These are phyloP conservation scores for Caenorhabditis latens DNA, from an alignment of 1,140 invertebrate genomes.

Conservation along the genomic window DNA sequence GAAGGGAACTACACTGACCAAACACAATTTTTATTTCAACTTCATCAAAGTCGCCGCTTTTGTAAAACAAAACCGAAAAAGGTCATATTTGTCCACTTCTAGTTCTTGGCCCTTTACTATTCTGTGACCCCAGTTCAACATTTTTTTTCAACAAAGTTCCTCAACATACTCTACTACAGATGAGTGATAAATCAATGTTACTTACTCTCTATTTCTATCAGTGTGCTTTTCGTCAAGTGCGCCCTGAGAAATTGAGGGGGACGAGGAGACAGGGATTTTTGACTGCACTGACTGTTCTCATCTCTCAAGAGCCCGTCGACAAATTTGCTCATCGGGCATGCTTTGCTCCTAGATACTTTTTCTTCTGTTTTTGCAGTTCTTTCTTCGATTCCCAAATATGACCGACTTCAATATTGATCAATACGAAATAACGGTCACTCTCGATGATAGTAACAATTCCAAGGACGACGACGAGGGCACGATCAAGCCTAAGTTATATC, in stretches of 20 bases:
- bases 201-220: not conserved
- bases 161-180: not conserved
- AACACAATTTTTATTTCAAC: too few species aligned
- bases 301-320: conserved; percentile 41
- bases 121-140: too few species aligned
- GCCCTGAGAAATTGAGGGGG: not conserved
- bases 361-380: conserved; percentile 23
- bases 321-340: conserved; percentile 23
- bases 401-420: conserved; percentile 55
- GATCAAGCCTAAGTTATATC: conserved; percentile 52
- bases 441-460: not conserved
- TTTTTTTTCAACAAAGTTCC: not conserved
- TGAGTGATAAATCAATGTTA: not conserved
- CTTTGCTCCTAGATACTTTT: conserved; percentile 20
- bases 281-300: conserved; percentile 9
- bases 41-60: too few species aligned
- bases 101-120: too few species aligned
- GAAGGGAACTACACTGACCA: too few species aligned
- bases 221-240: conserved; percentile 4
- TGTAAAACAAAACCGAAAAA: too few species aligned
- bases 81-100: too few species aligned
- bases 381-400: not conserved
- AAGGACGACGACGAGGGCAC: conserved; percentile 16
- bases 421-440: conserved; percentile 47
- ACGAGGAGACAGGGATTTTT: not conserved